Evolutionary conservation across 1,140 invertebrate genomes (phyloP), one percentile per base, ranked within the genome.

Genomic region (Chrysopa pallens): DNA sequence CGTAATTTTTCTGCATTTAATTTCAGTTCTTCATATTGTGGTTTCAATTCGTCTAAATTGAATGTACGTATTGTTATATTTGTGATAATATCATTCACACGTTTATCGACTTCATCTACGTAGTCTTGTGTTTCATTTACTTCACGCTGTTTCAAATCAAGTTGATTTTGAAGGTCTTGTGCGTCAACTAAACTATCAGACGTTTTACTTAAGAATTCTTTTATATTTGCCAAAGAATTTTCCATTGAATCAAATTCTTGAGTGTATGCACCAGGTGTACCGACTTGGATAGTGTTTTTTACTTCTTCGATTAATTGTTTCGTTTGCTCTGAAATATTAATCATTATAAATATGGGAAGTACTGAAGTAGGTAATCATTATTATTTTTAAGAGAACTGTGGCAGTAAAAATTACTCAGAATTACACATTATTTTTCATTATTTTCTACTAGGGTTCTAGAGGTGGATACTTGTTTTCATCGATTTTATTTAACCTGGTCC

Each of bases 201-300:
- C 8, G 78, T 78, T 55, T 80, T 88, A 36, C 78, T 68, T n/a
- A 97, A 66, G 23, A 90, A 66, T 38, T 66, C 61, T 50, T 78
- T 69, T 1, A 96, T 78, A 54, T 86, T 78, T 33, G 80, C 68
- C 42, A 98, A 64, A 53, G 83, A 81, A 23, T 78, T 71, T 51
- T 92, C 81, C 78, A 97, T 89, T 48, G 78, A 74, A 49, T 86
- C 80, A 67, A 97, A 98, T 61, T 94, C 85, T 50, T 83, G 73
- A 4, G 88, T 88, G 54, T 96, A 98, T 1, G 90, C 91, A 36
- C 91, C 91, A 9, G 88, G 85, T 7, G 88, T 86, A 38, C 93
- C 92, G 43, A 87, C 83, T 50, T 86, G 77, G 56, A 92, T 91
- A 39, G 96, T 94, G 54, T 86, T 77, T 43, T 80, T 81, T n/a